phyloP scores from a whole-genome alignment of 2,797 vertebrate genomes.

The Sebastes itinus region DNA sequence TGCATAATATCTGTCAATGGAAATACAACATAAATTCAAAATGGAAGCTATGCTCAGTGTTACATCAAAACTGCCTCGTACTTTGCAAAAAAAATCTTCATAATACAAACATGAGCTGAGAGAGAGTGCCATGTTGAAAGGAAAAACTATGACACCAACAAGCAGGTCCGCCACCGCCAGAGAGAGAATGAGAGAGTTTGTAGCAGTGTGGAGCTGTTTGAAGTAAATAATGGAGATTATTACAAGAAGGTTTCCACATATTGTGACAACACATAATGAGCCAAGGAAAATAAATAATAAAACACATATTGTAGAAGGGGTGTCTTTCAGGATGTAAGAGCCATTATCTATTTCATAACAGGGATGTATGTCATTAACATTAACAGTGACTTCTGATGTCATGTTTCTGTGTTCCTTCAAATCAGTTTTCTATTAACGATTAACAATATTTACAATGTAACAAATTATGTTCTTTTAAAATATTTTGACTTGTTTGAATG shows the following conservation, averaged over 20 bases:
- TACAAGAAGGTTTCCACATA: conserved; percentile 42
- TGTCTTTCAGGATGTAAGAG: too few species aligned
- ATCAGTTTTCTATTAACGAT: too few species aligned
- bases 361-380: too few species aligned
- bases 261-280: conserved; percentile 15
- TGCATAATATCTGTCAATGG: conserved; percentile 78
- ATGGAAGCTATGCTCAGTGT: conserved; percentile 80
- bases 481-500: too few species aligned
- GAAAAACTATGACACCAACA: conserved; percentile 36
- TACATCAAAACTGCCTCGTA: conserved; percentile 76
- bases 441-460: too few species aligned
- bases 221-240: conserved; percentile 39
- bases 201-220: conserved; percentile 26
- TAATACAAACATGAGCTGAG: conserved; percentile 81
- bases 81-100: conserved; percentile 72
- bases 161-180: conserved; percentile 38
- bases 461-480: too few species aligned
- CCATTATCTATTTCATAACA: too few species aligned
- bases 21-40: conserved; percentile 80
- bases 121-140: conserved; percentile 11
- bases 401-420: too few species aligned
- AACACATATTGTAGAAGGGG: conserved; percentile 12
- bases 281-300: conserved; percentile 12
- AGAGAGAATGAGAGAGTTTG: conserved; percentile 39
- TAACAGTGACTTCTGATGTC: too few species aligned